A percentile compares a stretch with the other conserved stretches of the same genome.
Conservation (phyloP, 2,113 vertebrate species). For the Morphnarchus princeps region DNA sequence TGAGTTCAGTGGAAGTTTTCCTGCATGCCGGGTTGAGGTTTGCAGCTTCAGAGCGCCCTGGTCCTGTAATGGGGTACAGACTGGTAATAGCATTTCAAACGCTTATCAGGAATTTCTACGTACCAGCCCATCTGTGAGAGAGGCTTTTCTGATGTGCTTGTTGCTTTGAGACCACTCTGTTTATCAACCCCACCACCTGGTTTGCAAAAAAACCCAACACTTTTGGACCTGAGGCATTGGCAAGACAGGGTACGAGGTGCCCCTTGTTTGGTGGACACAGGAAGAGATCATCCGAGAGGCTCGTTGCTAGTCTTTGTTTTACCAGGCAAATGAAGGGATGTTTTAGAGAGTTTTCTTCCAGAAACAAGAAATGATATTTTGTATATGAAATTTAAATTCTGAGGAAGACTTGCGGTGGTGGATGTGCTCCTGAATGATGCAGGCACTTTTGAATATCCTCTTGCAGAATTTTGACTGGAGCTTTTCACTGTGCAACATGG, state of each 20-base stretch:
- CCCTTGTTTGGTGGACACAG: neutral
- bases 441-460: neutral
- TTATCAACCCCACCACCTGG: neutral
- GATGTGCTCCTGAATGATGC: neutral
- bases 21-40: too few relatives aligned
- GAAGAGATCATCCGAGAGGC: neutral
- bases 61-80: rapidly evolving
- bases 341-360: neutral
- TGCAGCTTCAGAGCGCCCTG: neutral
- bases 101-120: rapidly evolving
- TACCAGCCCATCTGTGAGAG: neutral
- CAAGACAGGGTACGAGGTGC: neutral
- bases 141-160: neutral
- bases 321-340: neutral
- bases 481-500: neutral
- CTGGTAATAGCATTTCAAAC: neutral
- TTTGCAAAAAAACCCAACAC: neutral
- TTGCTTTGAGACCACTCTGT: neutral
- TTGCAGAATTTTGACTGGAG: neutral
- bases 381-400: rapidly evolving
- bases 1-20: neutral
- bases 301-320: neutral
- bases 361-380: neutral
- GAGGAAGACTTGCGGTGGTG: neutral
- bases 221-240: neutral